Evolutionary conservation across 2,888 invertebrate species (phyloP).

Genomic region (Incurvaria masculella): DNA sequence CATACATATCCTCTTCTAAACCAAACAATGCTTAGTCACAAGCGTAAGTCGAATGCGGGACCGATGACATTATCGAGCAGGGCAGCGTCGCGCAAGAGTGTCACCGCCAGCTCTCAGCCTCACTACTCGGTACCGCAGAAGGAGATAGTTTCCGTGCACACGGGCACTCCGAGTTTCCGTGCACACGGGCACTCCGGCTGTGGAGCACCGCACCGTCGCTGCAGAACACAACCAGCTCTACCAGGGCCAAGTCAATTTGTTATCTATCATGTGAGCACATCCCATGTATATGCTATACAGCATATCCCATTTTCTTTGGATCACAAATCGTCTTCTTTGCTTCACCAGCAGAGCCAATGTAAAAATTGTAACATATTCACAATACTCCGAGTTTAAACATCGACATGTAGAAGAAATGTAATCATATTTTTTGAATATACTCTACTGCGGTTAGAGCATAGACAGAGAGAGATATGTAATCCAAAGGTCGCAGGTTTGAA

Average conservation of each 20-base stretch:
- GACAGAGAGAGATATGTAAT: no score
- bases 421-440: no score
- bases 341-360: no score
- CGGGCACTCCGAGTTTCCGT: slow-evolving; percentile 36
- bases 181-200: slow-evolving; percentile 34
- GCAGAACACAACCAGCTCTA: slow-evolving; percentile 37
- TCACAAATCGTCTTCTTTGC: no score
- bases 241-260: slow-evolving; percentile 39
- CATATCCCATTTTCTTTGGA: no score
- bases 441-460: no score
- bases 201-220: slow-evolving; percentile 29
- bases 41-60: slow-evolving; percentile 30
- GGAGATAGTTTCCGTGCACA: slow-evolving; percentile 37
- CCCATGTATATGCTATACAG: no score
- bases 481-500: no score
- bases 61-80: slow-evolving; percentile 33
- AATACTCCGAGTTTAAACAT: no score
- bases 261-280: slow-evolving; percentile 38
- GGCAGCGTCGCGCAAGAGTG: slow-evolving; percentile 30
- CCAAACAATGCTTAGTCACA: slow-evolving; percentile 30
- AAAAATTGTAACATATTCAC: no score
- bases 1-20: no score
- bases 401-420: no score
- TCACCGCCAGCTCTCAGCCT: slow-evolving; percentile 19
- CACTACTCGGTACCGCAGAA: slow-evolving; percentile 21